Evolutionary conservation across 2,888 invertebrate genomes (phyloP).

Genomic region (Conops quadrifasciatus): DNA sequence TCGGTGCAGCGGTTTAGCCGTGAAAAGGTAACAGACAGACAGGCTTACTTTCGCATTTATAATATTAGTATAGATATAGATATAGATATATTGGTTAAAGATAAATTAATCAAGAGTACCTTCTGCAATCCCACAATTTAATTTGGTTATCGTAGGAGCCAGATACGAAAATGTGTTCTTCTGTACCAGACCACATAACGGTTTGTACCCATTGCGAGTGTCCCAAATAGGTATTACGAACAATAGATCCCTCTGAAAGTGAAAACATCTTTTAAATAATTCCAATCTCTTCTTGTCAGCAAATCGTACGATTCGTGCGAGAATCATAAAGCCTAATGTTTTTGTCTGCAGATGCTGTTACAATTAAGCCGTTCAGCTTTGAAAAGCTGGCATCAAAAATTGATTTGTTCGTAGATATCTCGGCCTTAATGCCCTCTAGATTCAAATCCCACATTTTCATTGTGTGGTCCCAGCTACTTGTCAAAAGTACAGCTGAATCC

Average conservation of each 20-base stretch:
- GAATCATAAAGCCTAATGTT: slow-evolving; percentile 93
- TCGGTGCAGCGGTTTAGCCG: too few species aligned
- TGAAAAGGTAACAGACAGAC: too few species aligned
- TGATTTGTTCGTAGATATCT: slow-evolving; percentile 88
- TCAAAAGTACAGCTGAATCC: slow-evolving; percentile 78
- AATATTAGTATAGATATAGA: background rate
- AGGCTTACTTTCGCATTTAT: too few species aligned
- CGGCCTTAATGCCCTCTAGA: slow-evolving; percentile 81
- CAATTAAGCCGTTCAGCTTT: slow-evolving; percentile 74
- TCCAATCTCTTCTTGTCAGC: background rate
- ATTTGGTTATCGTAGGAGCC: slow-evolving; percentile 90
- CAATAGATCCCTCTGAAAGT: slow-evolving; percentile 79
- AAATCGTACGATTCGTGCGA: slow-evolving; percentile 76
- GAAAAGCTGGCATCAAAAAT: slow-evolving; percentile 90
- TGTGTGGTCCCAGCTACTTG: slow-evolving; percentile 96
- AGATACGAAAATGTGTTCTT: slow-evolving; percentile 88
- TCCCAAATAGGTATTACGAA: slow-evolving; percentile 83
- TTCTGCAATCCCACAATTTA: slow-evolving; percentile 96
- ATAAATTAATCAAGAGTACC: slow-evolving; percentile 66
- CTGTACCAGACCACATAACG: slow-evolving; percentile 86
- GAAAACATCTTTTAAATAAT: background rate
- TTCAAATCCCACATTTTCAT: slow-evolving; percentile 94
- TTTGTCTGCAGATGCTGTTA: slow-evolving; percentile 91
- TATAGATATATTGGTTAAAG: background rate
- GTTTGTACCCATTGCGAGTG: slow-evolving; percentile 93